A percentile compares a stretch with the other conserved stretches of the same genome.
Conservation (phyloP, 2,797 vertebrate species). For the Myotis pilosus region DNA sequence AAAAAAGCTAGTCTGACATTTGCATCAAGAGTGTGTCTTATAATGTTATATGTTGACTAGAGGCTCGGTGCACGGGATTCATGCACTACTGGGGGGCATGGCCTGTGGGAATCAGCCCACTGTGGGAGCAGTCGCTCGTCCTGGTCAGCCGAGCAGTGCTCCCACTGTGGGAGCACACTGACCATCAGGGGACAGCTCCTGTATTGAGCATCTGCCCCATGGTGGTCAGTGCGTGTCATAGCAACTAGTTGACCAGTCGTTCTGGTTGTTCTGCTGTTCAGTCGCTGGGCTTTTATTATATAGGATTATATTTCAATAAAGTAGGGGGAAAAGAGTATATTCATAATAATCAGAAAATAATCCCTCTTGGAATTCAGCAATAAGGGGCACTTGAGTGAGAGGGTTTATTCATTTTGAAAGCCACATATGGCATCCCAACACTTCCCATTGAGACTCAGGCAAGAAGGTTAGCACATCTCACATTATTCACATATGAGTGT, state of each 20-base stretch:
- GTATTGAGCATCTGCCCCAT: too few species aligned
- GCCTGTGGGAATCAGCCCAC: accelerated
- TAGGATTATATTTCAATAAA: background rate
- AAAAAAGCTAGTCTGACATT: background rate
- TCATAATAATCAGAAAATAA: background rate
- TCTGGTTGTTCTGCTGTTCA: too few species aligned
- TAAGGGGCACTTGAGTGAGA: background rate
- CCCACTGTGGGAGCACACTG: too few species aligned
- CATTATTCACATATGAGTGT: background rate
- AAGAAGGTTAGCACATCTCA: background rate
- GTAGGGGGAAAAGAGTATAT: background rate
- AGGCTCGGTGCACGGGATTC: too few species aligned
- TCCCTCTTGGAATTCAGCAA: background rate
- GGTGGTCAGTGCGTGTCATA: too few species aligned
- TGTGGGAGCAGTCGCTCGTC: too few species aligned
- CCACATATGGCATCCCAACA: background rate
- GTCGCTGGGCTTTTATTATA: too few species aligned
- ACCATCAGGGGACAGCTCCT: too few species aligned
- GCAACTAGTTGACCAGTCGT: accelerated
- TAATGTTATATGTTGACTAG: background rate
- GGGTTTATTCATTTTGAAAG: background rate
- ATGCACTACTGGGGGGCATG: too few species aligned
- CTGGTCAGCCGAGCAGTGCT: too few species aligned
- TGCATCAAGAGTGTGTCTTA: background rate
- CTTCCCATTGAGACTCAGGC: background rate